Percentiles rank a stretch among this genome's conserved stretches.
These are phyloP conservation scores for Dromococcyx pavoninus DNA, from an alignment of 2,797 vertebrate genomes.

Conservation along the genomic window DNA sequence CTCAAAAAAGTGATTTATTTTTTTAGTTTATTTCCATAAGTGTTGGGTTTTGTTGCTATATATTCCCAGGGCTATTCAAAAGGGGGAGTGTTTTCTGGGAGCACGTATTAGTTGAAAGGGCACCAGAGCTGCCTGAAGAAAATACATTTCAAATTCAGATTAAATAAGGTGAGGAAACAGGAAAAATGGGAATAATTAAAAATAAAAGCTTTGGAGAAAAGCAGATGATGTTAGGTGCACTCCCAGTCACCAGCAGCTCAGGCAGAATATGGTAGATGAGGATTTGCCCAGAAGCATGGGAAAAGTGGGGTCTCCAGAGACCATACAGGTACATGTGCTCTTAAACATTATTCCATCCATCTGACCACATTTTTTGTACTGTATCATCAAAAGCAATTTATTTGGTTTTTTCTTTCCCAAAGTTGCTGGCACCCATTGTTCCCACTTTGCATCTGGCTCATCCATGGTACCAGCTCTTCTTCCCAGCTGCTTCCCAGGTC, in stretches of 20 bases:
- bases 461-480: rapidly evolving
- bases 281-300: not conserved
- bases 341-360: not conserved
- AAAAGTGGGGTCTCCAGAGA: rapidly evolving
- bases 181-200: not conserved
- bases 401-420: not conserved
- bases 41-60: not conserved
- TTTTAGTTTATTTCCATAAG: not conserved
- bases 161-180: not conserved
- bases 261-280: not conserved
- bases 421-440: not conserved
- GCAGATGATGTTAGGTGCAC: not conserved
- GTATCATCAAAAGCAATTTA: not conserved
- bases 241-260: not conserved
- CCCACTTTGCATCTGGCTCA: not conserved
- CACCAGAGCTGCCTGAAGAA: not conserved
- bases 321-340: not conserved
- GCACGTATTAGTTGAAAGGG: not conserved
- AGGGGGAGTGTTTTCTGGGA: not conserved
- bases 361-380: not conserved
- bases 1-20: not conserved
- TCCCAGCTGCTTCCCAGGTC: not conserved
- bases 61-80: not conserved
- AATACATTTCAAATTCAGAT: not conserved
- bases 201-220: not conserved